Conservation (phyloP, 2,113 vertebrate species). For the Aleadryas rufinucha region DNA sequence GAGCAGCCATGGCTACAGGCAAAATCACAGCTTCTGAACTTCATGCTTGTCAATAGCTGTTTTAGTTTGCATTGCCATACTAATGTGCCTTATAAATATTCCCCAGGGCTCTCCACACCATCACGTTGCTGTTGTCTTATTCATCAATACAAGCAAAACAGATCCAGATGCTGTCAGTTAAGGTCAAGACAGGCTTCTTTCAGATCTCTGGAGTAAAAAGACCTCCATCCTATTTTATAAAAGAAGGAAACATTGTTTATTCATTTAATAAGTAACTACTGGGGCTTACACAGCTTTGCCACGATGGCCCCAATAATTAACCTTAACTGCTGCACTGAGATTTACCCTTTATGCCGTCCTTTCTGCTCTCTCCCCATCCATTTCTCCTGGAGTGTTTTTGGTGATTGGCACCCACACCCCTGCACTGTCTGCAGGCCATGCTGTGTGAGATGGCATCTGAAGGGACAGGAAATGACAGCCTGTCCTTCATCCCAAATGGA, state of each 20-base stretch:
- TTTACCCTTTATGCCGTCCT: neutral
- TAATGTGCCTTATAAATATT: constrained; percentile 56
- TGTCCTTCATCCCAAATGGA: neutral
- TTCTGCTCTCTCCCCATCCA: neutral
- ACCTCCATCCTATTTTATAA: neutral
- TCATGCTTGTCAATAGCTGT: constrained; percentile 66
- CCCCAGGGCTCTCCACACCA: constrained; percentile 21
- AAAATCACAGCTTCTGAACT: constrained; percentile 63
- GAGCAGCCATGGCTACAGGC: constrained; percentile 55
- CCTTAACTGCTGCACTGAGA: neutral
- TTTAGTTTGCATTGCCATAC: constrained; percentile 32
- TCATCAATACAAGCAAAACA: constrained; percentile 48
- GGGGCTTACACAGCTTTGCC: neutral
- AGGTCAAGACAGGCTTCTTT: neutral
- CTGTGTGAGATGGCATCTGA: neutral
- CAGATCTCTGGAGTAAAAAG: neutral
- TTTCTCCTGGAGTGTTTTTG: neutral
- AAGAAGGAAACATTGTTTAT: neutral
- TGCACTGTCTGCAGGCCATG: neutral
- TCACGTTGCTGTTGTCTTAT: neutral
- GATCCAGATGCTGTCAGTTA: constrained; percentile 48
- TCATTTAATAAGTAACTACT: neutral
- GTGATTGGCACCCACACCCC: neutral
- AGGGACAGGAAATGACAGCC: neutral
- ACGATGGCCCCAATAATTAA: neutral